Percentiles rank a stretch among this genome's conserved stretches.
Evolutionary conservation across 2,888 invertebrate species (phyloP).

Genomic region (Gymnosoma rotundatum): DNA sequence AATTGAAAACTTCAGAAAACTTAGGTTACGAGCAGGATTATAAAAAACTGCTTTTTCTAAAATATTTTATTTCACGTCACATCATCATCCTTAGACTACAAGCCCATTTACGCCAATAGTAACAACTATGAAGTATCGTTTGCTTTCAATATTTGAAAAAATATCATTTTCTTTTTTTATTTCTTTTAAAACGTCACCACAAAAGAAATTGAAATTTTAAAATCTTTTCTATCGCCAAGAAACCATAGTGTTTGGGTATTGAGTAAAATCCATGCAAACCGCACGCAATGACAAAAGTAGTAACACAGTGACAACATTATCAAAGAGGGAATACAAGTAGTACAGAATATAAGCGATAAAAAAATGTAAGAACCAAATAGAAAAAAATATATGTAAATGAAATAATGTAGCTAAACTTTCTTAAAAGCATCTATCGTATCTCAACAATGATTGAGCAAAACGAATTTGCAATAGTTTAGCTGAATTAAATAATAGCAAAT

Average conservation of each 20-base stretch:
- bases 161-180: background rate
- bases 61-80: background rate
- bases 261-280: conserved; percentile 51
- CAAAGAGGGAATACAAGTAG: conserved; percentile 29
- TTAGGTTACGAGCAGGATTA: conserved; percentile 1
- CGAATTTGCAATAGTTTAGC: conserved; percentile 68
- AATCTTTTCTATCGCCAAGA: conserved; percentile 42
- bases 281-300: conserved; percentile 32
- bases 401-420: conserved; percentile 40
- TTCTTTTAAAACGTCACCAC: background rate
- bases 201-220: conserved; percentile 45
- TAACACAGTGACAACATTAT: conserved; percentile 52
- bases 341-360: background rate
- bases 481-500: conserved; percentile 56
- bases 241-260: background rate
- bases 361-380: conserved; percentile 13
- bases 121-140: conserved; percentile 53
- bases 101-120: conserved; percentile 38
- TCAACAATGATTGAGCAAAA: conserved; percentile 48
- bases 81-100: background rate
- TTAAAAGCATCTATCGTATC: conserved; percentile 17
- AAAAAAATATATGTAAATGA: conserved; percentile 36
- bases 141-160: conserved; percentile 57
- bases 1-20: conserved; percentile 5
- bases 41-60: background rate